phyloP scores from a whole-genome alignment of 2,888 invertebrate genomes.

The Corbicula japonica region DNA sequence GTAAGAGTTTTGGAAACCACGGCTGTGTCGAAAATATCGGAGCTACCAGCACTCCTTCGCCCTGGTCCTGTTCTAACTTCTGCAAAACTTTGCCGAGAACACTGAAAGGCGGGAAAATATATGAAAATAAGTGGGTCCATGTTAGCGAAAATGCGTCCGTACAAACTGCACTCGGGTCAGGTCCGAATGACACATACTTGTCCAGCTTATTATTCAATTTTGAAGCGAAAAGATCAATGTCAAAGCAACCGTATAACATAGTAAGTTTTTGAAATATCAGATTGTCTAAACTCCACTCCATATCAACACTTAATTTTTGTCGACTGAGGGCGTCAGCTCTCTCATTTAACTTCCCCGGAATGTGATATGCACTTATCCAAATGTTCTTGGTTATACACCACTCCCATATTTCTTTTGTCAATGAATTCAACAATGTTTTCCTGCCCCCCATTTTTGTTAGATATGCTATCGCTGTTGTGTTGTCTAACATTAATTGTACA shows the following conservation, averaged over 20 bases:
- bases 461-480: conserved; percentile 21
- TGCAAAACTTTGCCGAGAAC: conserved; percentile 41
- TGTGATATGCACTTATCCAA: conserved; percentile 32
- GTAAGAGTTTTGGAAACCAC: conserved; percentile 39
- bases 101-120: conserved; percentile 64
- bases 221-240: conserved; percentile 53
- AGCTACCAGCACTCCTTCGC: conserved; percentile 39
- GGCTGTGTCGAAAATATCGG: conserved; percentile 43
- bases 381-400: conserved; percentile 42
- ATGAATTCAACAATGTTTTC: conserved; percentile 11
- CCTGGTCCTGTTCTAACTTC: conserved; percentile 39
- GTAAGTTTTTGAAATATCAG: background rate
- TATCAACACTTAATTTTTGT: conserved; percentile 24
- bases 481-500: conserved; percentile 10
- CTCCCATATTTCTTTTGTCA: conserved; percentile 37
- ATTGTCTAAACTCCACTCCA: conserved; percentile 31
- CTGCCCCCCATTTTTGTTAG: conserved; percentile 33
- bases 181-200: conserved; percentile 38
- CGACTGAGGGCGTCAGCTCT: conserved; percentile 30
- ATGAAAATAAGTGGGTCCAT: conserved; percentile 37
- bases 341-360: conserved; percentile 11
- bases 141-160: conserved; percentile 54
- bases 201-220: conserved; percentile 28
- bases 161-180: conserved; percentile 39
- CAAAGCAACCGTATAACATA: background rate